Percentiles rank a stretch among this genome's conserved stretches.
These are phyloP conservation scores for Coregonus clupeaformis DNA, from an alignment of 2,113 vertebrate species.

Conservation along the genomic window DNA sequence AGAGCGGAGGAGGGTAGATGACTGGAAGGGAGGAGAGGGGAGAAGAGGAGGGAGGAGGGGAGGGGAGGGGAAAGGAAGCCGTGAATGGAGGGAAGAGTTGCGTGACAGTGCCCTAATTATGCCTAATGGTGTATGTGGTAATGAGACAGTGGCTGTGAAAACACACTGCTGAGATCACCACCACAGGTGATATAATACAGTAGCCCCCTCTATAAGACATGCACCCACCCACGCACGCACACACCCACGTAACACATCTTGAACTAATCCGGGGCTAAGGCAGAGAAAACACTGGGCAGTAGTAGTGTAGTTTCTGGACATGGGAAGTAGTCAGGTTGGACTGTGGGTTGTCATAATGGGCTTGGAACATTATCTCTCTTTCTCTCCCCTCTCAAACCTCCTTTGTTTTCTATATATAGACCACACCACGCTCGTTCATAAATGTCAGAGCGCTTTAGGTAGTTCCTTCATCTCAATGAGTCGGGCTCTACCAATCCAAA, in stretches of 20 bases:
- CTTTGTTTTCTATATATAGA: background rate
- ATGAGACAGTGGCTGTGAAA: conserved; percentile 1
- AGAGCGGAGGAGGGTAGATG: no score
- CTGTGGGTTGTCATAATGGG: background rate
- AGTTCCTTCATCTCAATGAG: background rate
- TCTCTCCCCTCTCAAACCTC: background rate
- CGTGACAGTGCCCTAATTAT: background rate
- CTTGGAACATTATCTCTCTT: background rate
- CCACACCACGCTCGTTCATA: background rate
- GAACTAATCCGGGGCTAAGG: background rate
- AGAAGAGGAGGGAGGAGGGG: background rate
- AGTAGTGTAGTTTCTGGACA: background rate
- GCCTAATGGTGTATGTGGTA: background rate
- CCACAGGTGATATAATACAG: conserved; percentile 1
- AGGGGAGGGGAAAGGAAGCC: background rate
- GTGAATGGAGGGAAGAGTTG: background rate
- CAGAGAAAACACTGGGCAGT: background rate
- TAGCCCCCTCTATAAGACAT: background rate
- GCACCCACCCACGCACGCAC: background rate
- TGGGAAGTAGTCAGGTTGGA: background rate
- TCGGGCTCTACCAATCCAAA: background rate
- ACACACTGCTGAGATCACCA: background rate
- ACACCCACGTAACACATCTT: background rate
- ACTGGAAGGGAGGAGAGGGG: no score
- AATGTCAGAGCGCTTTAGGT: background rate